Base-by-base conservation (phyloP, 2,797 vertebrate species). In the Luscinia megarhynchos region DNA sequence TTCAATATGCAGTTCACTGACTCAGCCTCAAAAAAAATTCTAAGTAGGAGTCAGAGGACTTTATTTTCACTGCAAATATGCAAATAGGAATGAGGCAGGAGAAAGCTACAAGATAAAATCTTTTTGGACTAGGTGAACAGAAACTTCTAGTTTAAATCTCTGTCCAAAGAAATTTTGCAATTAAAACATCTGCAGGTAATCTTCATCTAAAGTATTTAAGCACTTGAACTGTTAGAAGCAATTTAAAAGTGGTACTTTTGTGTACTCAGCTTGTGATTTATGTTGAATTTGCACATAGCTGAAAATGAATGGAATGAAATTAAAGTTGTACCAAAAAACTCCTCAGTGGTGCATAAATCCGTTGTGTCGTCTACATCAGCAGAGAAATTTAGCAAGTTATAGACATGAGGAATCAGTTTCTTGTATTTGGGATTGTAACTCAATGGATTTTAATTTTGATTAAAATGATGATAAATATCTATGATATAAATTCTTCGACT, bases 11-110 rank as follows among this genome's bases (percentile, higher is more conserved):
- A 73, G 43, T 90, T 95, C 54, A 84, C 85, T 91, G 87, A 93
- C 79, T 91, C 73, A 88, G 85, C 69, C 55, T 72, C 46, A 58
- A 84, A 93, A 93, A 68, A 90, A 75, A 69, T 34, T 84, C 79
- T 17, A 59, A 94, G 85, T 93, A 93, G 90, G 87, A 96, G 86
- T 84, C 53, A 69, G 58, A 88, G 92, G 74, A 73, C 61, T 55
- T 86, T 91, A 85, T 88, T 95, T 94, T 93, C 87, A 81, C 85
- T 93, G 66, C 41, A 87, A 84, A 75, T 88, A 81, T 66, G 63
- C 91, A 95, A 89, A 84, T 90, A 87, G 41, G 70, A 95, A 59
- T 38, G 67, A 91, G 62, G 77, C 34, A 74, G 62, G 36, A 88
- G 91, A 93, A 78, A 32, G 55, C 48, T 76, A 51, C 77, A 70